Percentiles rank a stretch among this genome's conserved stretches.
Conservation (phyloP, 2,113 vertebrate genomes). For the Procavia capensis region DNA sequence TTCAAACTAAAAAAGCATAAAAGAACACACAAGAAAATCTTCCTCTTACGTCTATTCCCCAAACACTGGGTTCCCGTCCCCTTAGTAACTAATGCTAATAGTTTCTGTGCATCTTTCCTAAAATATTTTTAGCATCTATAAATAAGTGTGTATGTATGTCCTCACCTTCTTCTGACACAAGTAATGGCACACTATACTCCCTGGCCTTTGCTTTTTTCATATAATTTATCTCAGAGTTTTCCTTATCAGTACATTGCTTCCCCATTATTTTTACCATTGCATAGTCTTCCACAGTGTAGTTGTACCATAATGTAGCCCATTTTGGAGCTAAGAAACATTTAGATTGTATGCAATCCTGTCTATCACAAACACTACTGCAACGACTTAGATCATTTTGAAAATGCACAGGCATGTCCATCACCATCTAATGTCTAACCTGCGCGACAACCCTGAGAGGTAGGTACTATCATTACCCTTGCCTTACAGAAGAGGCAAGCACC, state of each 20-base stretch:
- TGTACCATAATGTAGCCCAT: not conserved
- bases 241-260: not conserved
- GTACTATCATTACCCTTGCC: not conserved
- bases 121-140: not conserved
- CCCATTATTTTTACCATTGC: not conserved
- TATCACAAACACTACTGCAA: not conserved
- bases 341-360: not conserved
- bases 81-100: not conserved
- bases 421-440: not conserved
- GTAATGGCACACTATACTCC: not conserved
- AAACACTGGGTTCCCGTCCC: not conserved
- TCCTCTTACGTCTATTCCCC: not conserved
- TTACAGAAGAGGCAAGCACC: not conserved
- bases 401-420: not conserved
- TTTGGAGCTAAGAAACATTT: not conserved
- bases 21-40: not conserved
- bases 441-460: not conserved
- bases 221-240: not conserved
- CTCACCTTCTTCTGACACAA: not conserved
- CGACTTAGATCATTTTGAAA: not conserved
- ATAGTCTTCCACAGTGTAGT: not conserved
- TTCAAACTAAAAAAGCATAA: conserved; percentile 43
- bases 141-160: not conserved
- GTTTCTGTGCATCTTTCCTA: not conserved
- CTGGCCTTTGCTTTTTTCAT: not conserved